A percentile compares a stretch with the other conserved stretches of the same genome.
These are phyloP conservation scores for Campylomormyrus tamandua DNA, from an alignment of 2,113 vertebrate species.

Conservation along the genomic window DNA sequence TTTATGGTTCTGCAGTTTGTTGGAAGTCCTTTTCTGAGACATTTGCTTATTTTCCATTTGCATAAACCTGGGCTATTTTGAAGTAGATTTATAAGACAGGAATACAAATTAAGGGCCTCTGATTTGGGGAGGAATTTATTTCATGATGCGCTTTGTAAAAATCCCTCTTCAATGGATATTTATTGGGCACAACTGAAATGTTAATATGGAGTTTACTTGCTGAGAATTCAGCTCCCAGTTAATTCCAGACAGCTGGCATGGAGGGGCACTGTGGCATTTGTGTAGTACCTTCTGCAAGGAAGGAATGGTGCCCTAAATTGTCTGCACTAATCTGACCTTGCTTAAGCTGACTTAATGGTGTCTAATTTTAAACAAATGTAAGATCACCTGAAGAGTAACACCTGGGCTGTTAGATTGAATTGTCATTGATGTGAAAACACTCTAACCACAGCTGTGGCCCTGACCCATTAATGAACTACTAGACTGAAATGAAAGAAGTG, in stretches of 20 bases:
- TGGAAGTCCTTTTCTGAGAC: background rate
- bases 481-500: background rate
- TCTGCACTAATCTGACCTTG: background rate
- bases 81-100: background rate
- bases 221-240: background rate
- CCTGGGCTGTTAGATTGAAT: background rate
- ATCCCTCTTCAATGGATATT: background rate
- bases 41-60: background rate
- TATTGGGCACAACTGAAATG: background rate
- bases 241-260: background rate
- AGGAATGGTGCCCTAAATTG: background rate
- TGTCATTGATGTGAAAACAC: background rate
- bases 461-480: background rate
- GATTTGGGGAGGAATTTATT: background rate
- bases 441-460: background rate
- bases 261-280: background rate
- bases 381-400: conserved; percentile 1
- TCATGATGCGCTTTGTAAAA: background rate
- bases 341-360: background rate
- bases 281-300: background rate
- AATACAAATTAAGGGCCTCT: background rate
- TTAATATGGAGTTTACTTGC: background rate
- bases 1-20: background rate
- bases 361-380: conserved; percentile 14
- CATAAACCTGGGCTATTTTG: background rate